phyloP scores from a whole-genome alignment of 2,888 invertebrate species.

The Pandemis cinnamomeana region DNA sequence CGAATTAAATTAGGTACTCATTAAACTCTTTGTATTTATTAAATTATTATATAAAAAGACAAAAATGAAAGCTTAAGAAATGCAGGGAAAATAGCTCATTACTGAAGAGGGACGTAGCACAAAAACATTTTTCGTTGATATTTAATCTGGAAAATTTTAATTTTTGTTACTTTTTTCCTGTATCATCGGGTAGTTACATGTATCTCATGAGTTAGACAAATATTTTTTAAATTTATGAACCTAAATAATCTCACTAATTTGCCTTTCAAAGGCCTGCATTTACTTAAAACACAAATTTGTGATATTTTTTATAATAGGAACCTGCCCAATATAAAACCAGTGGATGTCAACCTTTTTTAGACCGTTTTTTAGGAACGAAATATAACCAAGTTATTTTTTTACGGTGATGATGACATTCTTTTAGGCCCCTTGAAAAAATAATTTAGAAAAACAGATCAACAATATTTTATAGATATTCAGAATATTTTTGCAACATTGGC shows the following conservation, averaged over 20 bases:
- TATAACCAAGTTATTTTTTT: too few relatives aligned
- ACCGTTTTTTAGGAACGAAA: too few relatives aligned
- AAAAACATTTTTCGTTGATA: too few relatives aligned
- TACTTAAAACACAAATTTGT: slow-evolving; percentile 15
- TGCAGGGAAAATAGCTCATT: background rate
- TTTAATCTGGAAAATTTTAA: background rate
- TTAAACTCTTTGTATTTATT: slow-evolving; percentile 21
- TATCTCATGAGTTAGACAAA: background rate
- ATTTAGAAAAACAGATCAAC: too few relatives aligned
- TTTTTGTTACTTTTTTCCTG: background rate
- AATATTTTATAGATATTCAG: too few relatives aligned
- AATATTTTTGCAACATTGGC: too few relatives aligned
- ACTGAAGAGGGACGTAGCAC: background rate
- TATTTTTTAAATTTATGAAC: slow-evolving; percentile 10
- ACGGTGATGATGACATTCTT: too few relatives aligned
- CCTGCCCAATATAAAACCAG: background rate
- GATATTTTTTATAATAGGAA: slow-evolving; percentile 14
- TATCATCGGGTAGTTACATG: background rate
- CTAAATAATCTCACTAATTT: slow-evolving; percentile 38
- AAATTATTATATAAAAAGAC: background rate
- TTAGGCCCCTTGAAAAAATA: too few relatives aligned
- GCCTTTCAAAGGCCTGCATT: slow-evolving; percentile 17
- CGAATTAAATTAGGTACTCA: background rate
- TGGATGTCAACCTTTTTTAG: background rate
- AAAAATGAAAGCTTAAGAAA: background rate